Evolutionary conservation across 2,113 vertebrate genomes (phyloP).

Genomic region (Ctenodactylus gundi): DNA sequence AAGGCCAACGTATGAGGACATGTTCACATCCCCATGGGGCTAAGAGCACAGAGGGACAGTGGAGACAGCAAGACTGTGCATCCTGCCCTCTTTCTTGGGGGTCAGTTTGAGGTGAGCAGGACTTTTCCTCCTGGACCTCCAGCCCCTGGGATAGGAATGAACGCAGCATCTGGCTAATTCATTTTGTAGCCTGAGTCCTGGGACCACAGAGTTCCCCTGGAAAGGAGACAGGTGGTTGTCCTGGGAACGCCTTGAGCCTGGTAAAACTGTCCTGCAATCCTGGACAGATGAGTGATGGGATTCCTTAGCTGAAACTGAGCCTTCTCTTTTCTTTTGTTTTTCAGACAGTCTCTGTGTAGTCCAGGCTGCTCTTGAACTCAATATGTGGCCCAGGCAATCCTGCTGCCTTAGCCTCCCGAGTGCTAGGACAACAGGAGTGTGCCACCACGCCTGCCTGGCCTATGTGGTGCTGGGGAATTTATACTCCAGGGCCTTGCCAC

Average conservation of each 20-base stretch:
- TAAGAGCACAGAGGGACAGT: background rate
- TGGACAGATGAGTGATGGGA: background rate
- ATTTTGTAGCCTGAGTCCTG: background rate
- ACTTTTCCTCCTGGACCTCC: background rate
- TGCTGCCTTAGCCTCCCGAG: no score
- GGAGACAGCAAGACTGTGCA: no score
- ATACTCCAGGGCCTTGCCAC: no score
- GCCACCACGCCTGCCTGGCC: no score
- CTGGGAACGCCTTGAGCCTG: background rate
- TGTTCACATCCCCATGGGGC: background rate
- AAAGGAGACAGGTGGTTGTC: background rate
- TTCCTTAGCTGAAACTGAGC: background rate
- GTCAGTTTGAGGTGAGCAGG: background rate
- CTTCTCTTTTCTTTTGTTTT: no score
- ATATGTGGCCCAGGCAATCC: no score
- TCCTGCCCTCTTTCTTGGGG: background rate
- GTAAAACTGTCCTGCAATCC: background rate
- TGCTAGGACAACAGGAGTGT: no score
- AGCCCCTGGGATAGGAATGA: background rate
- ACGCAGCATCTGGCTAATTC: background rate
- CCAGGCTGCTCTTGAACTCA: no score
- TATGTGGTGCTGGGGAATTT: no score
- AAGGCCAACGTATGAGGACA: background rate
- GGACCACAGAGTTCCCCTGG: background rate
- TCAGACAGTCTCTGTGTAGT: no score